Evolutionary conservation across 92 coral and sea anemone species (phyloP).

Genomic region (Chrysogorgia sp.): DNA sequence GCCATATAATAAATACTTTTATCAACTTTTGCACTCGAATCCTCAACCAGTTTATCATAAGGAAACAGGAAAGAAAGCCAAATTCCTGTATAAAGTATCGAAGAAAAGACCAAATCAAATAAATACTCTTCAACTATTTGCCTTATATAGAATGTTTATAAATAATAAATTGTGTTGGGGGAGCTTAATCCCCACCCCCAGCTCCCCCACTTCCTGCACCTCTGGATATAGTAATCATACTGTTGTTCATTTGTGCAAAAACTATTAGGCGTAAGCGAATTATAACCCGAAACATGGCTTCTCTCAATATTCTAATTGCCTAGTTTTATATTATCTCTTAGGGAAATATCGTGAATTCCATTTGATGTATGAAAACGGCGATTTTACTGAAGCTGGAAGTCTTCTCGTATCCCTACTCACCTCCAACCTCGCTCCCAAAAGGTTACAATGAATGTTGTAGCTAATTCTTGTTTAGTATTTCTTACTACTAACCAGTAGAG

Average conservation of each 20-base stretch:
- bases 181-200: no score
- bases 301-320: neutral
- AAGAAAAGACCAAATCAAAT: no score
- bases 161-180: neutral
- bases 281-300: no score
- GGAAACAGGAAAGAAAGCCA: neutral
- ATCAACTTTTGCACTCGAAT: no score
- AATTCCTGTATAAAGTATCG: neutral
- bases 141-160: no score
- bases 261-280: no score
- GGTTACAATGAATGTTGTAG: slow-evolving; percentile 45
- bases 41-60: neutral
- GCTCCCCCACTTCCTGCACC: no score
- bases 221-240: no score
- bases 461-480: neutral
- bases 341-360: slow-evolving; percentile 98
- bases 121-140: no score
- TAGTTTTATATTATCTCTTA: slow-evolving; percentile 11
- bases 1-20: no score
- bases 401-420: slow-evolving; percentile 86
- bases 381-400: slow-evolving; percentile 74
- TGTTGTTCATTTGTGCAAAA: no score
- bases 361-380: slow-evolving; percentile 81
- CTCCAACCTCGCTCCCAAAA: slow-evolving; percentile 97
- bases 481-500: neutral